These are phyloP conservation scores for Phlogophora meticulosa DNA, from an alignment of 2,888 invertebrate species.

Conservation along the genomic window DNA sequence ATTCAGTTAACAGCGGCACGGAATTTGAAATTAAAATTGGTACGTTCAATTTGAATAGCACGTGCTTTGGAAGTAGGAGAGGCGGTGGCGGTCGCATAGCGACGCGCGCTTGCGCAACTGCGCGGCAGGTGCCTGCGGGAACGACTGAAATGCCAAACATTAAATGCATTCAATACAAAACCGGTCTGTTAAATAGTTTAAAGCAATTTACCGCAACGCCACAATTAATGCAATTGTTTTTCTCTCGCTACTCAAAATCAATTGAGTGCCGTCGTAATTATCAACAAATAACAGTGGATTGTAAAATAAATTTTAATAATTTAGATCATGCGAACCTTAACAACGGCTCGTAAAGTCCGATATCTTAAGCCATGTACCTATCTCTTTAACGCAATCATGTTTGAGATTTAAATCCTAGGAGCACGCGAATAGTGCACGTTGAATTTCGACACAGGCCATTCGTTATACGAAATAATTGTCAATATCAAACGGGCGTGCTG, in stretches of 20 bases:
- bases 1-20: conserved; percentile 59
- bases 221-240: conserved; percentile 64
- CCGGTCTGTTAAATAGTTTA: conserved; percentile 63
- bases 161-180: conserved; percentile 55
- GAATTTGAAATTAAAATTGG: conserved; percentile 75
- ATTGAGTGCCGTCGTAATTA: conserved; percentile 66
- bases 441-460: conserved; percentile 79
- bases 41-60: conserved; percentile 70
- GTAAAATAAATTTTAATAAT: conserved; percentile 62
- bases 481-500: conserved; percentile 76
- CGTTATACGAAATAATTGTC: conserved; percentile 84
- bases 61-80: conserved; percentile 68
- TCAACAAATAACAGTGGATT: conserved; percentile 53
- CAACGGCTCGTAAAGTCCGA: conserved; percentile 47
- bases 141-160: conserved; percentile 68
- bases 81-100: conserved; percentile 52
- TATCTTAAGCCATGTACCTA: conserved; percentile 67
- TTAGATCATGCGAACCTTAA: conserved; percentile 63
- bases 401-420: conserved; percentile 77
- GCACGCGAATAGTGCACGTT: conserved; percentile 71
- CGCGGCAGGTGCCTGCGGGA: conserved; percentile 77
- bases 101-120: conserved; percentile 70
- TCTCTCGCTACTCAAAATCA: conserved; percentile 66
- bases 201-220: conserved; percentile 41
- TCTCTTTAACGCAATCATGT: conserved; percentile 76